A percentile compares a stretch with the other conserved stretches of the same genome.
Evolutionary conservation across 2,113 vertebrate genomes (phyloP).

Genomic region (Neoarius graeffei): DNA sequence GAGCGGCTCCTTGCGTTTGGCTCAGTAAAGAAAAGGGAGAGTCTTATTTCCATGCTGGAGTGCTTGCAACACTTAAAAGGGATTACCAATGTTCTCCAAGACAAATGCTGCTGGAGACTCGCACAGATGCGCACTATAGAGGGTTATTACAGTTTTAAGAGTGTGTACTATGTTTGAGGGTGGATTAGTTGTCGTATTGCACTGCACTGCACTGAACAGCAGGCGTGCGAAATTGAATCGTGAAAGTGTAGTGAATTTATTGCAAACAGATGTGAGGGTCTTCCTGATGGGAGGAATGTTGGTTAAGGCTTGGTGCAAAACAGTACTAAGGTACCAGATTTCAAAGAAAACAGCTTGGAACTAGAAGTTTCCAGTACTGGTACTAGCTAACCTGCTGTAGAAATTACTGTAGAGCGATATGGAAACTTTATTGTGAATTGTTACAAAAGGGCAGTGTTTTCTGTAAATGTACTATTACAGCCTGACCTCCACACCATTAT

Average conservation of each 20-base stretch:
- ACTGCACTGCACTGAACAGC: constrained; percentile 14
- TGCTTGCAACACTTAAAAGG: constrained; percentile 30
- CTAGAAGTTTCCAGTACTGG: not conserved
- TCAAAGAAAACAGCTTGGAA: not conserved
- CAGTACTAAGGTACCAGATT: not conserved
- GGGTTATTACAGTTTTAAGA: constrained; percentile 26
- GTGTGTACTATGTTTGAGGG: constrained; percentile 25
- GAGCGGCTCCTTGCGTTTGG: not conserved
- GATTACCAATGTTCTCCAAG: constrained; percentile 20
- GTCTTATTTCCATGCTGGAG: constrained; percentile 12
- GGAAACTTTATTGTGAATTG: not conserved
- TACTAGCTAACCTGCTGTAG: not conserved
- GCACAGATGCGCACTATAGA: constrained; percentile 11
- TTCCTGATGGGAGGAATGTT: not conserved
- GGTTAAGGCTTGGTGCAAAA: not conserved
- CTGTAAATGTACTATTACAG: not conserved
- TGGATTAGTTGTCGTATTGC: not conserved
- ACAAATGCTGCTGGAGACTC: constrained; percentile 19
- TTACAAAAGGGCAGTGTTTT: not conserved
- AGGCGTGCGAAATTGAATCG: not conserved
- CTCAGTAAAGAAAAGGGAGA: not conserved
- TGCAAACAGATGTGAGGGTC: not conserved
- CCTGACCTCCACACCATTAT: not conserved
- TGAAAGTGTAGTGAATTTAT: not conserved
- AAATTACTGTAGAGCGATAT: not conserved